These are phyloP conservation scores for Limnothrissa miodon DNA, from an alignment of 2,113 vertebrate species.

Conservation along the genomic window DNA sequence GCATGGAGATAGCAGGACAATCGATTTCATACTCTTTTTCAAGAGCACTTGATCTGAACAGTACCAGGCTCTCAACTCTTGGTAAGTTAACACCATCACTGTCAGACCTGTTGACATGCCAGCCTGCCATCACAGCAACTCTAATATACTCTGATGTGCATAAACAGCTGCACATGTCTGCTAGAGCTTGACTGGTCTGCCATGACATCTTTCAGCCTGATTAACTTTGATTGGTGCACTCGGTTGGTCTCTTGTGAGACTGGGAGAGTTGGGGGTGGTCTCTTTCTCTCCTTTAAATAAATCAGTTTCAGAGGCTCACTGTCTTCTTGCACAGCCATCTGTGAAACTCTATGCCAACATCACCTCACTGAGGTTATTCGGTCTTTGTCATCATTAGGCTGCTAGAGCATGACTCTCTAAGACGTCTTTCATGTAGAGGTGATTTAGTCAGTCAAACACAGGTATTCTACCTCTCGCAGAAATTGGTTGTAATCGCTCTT, in stretches of 20 bases:
- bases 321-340: not conserved
- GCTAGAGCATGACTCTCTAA: not conserved
- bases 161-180: slow-evolving; percentile 32
- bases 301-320: not conserved
- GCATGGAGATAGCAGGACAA: not conserved
- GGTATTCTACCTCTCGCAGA: not conserved
- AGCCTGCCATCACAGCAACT: slow-evolving; percentile 8
- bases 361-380: not conserved
- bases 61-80: not conserved
- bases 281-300: not conserved
- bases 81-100: not conserved
- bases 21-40: not conserved
- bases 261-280: slow-evolving; percentile 30
- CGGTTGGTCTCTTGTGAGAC: slow-evolving; percentile 13
- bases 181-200: slow-evolving; percentile 16
- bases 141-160: slow-evolving; percentile 33
- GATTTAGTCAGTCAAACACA: slow-evolving; percentile 11
- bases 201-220: slow-evolving; percentile 30
- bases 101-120: not conserved
- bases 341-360: not conserved
- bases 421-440: slow-evolving; percentile 51
- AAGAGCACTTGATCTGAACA: not conserved
- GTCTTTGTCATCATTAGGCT: slow-evolving; percentile 45
- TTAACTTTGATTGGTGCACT: slow-evolving; percentile 42
- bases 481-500: not conserved